Evolutionary conservation across 37 sponge, comb jelly and placozoan genomes (phyloP), one percentile per base, ranked within the genome.

Genomic region (Crambe crambe): DNA sequence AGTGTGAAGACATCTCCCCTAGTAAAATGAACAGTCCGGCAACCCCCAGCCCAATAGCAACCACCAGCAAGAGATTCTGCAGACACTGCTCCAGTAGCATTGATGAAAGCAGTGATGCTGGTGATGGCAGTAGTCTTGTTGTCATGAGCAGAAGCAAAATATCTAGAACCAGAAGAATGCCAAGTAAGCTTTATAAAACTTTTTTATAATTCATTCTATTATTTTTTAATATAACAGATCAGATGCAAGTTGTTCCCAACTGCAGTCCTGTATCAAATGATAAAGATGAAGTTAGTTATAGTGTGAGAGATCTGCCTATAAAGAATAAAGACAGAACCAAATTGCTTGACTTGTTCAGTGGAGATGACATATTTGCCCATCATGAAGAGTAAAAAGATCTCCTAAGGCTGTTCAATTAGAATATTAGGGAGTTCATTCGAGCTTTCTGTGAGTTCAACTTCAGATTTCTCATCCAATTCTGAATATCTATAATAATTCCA

Each of bases 331-430:
- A 75, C 25, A 56, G 34, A 73, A 54, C 66, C 0, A 77, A 83
- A 70, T 56, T 38, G 30, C 77, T 89, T 25, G 79, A 89, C 3
- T 43, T 89, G 31, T 89, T 89, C 57, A 32, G 31, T n/a, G 89
- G 78, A 0, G 67, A 82, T 56, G 83, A 89, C 20, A 89, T 89
- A 58, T 89, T 89, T 83, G 83, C 87, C 25, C 26, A 41, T 41
- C 61, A 73, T 9, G 88, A 88, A 57, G 70, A 85, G 32, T 83
- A 30, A 42, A 39, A 27, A 17, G 2, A 27, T 21, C 2, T 12
- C 2, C 2, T 30, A 25, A 12, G n/a, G 25, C 42, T 70, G 71
- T 70, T 40, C 39, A 41, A 41, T 43, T 58, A 58, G 18, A 18
- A 36, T 51, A 37, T 57, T 17, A 8, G 54, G 26, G 56, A 73